Conservation (phyloP, 2,113 vertebrate genomes). For the Anguilla rostrata region DNA sequence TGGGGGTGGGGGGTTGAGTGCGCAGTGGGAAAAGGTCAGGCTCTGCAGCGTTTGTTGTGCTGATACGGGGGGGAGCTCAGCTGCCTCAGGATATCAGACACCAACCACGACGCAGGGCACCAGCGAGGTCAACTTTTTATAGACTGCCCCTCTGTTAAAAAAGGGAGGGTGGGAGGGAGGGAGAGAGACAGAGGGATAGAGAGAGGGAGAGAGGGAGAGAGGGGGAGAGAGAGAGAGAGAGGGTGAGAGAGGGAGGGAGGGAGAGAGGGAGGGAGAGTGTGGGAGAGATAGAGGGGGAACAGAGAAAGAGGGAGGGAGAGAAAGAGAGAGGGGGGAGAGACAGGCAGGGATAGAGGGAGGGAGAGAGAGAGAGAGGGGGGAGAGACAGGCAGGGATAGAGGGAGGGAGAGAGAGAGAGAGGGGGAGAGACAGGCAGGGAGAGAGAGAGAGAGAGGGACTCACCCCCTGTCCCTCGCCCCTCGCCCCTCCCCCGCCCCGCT, state of each 20-base stretch:
- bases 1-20: constrained; percentile 55
- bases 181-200: no score
- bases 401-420: neutral
- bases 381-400: no score
- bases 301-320: no score
- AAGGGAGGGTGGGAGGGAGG: no score
- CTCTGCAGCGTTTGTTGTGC: constrained; percentile 77
- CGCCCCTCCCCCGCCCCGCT: constrained; percentile 34
- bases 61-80: constrained; percentile 74
- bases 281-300: no score
- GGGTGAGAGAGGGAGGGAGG: no score
- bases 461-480: no score
- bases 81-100: constrained; percentile 71
- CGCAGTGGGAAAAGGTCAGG: constrained; percentile 72
- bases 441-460: no score
- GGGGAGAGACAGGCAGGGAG: no score
- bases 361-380: no score
- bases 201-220: constrained; percentile 15
- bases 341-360: neutral
- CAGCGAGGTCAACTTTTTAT: constrained; percentile 74
- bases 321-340: neutral
- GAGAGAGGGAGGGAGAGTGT: neutral
- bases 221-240: constrained; percentile 17
- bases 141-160: constrained; percentile 49
- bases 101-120: constrained; percentile 47